Percentiles rank a stretch among this genome's conserved stretches.
phyloP scores from a whole-genome alignment of 2,888 invertebrate genomes.

The Dione vanillae region DNA sequence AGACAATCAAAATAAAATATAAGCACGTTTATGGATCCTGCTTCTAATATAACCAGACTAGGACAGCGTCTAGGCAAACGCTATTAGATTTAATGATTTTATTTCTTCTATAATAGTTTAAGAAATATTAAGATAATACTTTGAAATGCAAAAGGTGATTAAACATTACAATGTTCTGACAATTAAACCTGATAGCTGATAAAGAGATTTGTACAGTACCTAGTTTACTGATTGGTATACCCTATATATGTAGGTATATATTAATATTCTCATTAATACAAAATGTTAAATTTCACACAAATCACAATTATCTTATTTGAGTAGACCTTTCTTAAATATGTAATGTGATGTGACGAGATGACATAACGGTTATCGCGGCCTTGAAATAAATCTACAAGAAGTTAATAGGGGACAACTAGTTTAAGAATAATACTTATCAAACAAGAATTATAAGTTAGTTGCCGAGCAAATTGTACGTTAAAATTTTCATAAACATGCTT shows the following conservation, averaged over 20 bases:
- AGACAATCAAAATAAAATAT: too few species aligned
- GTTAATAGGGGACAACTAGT: neutral
- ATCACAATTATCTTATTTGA: neutral
- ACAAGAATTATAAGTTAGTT: neutral
- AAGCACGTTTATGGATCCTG: too few species aligned
- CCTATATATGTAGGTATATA: neutral
- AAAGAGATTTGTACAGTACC: too few species aligned
- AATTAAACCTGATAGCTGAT: too few species aligned
- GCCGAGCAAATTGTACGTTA: neutral
- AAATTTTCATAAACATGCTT: neutral
- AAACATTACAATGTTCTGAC: too few species aligned
- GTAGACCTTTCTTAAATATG: neutral
- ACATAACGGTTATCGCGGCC: conserved; percentile 16
- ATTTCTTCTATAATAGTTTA: too few species aligned
- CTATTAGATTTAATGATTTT: too few species aligned
- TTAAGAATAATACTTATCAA: neutral
- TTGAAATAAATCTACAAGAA: conserved; percentile 15
- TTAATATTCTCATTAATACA: neutral
- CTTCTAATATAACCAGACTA: too few species aligned
- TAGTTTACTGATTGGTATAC: too few species aligned
- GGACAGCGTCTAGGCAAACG: too few species aligned
- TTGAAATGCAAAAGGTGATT: too few species aligned
- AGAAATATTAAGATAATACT: too few species aligned
- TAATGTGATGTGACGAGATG: neutral
- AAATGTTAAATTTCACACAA: neutral